These are phyloP conservation scores for Nymphalis io DNA, from an alignment of 1,140 invertebrate species.

Conservation along the genomic window DNA sequence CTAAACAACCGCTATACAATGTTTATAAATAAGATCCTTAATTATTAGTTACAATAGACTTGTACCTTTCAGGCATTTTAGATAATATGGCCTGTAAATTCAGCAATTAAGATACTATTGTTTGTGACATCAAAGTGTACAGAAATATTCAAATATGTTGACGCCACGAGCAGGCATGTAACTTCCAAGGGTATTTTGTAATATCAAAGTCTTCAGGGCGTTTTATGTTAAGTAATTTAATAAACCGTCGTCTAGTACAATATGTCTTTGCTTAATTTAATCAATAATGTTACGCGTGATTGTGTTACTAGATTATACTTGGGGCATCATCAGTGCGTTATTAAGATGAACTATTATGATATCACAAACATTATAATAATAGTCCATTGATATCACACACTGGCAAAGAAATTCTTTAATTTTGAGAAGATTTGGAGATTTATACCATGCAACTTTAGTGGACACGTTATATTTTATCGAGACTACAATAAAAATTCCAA, in stretches of 20 bases:
- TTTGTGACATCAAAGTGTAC: slow-evolving; percentile 42
- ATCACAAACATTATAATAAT: neutral
- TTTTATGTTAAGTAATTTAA: slow-evolving; percentile 38
- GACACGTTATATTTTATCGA: too few species aligned
- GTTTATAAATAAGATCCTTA: too few species aligned
- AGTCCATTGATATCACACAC: too few species aligned
- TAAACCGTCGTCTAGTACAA: slow-evolving; percentile 33
- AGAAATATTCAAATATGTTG: slow-evolving; percentile 43
- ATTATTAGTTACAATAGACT: neutral
- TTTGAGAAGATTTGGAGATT: too few species aligned
- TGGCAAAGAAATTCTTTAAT: too few species aligned
- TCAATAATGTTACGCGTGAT: slow-evolving; percentile 28
- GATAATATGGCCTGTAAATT: neutral
- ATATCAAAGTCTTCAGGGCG: slow-evolving; percentile 46
- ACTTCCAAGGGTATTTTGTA: slow-evolving; percentile 50
- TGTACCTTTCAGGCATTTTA: neutral
- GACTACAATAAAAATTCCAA: too few species aligned
- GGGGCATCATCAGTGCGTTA: neutral
- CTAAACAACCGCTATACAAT: too few species aligned
- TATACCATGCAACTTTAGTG: too few species aligned
- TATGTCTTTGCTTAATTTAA: slow-evolving; percentile 33
- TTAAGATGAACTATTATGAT: neutral
- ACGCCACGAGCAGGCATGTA: slow-evolving; percentile 45
- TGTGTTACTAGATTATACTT: slow-evolving; percentile 5
- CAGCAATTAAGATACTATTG: slow-evolving; percentile 20